Conservation (phyloP, 2,113 vertebrate genomes). For the Hoplias malabaricus region DNA sequence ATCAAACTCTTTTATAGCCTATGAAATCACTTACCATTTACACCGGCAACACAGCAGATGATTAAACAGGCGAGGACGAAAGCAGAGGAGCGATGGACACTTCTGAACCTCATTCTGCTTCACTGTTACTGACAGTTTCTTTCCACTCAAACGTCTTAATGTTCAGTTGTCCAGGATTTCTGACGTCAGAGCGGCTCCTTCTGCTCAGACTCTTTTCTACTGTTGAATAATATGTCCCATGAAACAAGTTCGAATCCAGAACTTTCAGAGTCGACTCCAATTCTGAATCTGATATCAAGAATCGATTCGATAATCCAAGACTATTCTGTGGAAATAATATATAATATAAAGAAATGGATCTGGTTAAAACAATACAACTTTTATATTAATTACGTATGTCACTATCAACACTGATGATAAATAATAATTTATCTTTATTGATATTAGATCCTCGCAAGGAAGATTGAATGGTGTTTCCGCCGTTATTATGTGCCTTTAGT, state of each 20-base stretch:
- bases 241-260: not conserved
- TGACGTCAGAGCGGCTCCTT: not conserved
- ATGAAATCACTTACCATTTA: slow-evolving; percentile 49
- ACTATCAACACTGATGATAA: too few relatives aligned
- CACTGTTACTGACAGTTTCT: slow-evolving; percentile 18
- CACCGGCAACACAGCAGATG: slow-evolving; percentile 38
- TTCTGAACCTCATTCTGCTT: slow-evolving; percentile 42
- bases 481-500: too few relatives aligned
- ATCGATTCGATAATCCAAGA: too few relatives aligned
- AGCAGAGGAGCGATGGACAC: slow-evolving; percentile 1
- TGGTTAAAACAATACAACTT: too few relatives aligned
- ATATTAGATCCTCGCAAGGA: too few relatives aligned
- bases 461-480: too few relatives aligned
- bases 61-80: slow-evolving; percentile 28
- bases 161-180: slow-evolving; percentile 8
- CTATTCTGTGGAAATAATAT: too few relatives aligned
- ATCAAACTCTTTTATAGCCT: not conserved
- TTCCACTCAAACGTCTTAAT: slow-evolving; percentile 16
- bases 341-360: too few relatives aligned
- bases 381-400: too few relatives aligned
- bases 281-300: too few relatives aligned
- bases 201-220: not conserved
- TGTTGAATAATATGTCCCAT: not conserved
- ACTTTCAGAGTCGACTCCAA: too few relatives aligned
- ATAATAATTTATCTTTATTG: too few relatives aligned